Evolutionary conservation across 2,797 vertebrate species (phyloP).

Genomic region (Orientallactaga sibirica): DNA sequence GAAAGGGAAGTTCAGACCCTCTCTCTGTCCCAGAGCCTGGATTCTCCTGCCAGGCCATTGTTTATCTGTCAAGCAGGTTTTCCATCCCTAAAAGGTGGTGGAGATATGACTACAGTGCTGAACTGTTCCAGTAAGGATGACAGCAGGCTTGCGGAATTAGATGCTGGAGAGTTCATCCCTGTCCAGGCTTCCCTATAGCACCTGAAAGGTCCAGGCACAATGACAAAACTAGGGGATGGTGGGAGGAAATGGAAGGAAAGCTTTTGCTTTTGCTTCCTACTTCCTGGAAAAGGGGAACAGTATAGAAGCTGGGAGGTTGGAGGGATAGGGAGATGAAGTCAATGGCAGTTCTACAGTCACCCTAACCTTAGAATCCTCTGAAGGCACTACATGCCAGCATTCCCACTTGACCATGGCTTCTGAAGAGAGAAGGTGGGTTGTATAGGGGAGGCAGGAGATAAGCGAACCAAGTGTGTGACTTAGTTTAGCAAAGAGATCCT

Average conservation of each 20-base stretch:
- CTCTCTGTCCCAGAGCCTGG: not conserved
- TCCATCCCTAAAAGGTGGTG: not conserved
- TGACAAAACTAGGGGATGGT: not conserved
- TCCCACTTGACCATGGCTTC: constrained; percentile 53
- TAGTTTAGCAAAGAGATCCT: not conserved
- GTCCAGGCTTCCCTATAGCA: not conserved
- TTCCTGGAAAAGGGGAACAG: not conserved
- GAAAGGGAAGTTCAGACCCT: not conserved
- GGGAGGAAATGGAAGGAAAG: not conserved
- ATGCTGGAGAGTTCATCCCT: not conserved
- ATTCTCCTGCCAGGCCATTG: not conserved
- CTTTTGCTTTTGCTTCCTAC: constrained; percentile 30
- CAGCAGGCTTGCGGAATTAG: fast-evolving
- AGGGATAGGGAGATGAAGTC: not conserved
- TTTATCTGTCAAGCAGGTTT: not conserved
- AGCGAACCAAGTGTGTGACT: not conserved
- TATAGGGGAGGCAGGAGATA: not conserved
- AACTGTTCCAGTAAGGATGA: not conserved
- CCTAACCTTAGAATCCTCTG: not conserved
- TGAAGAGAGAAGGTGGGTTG: not conserved
- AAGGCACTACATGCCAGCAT: constrained; percentile 60
- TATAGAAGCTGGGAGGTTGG: not conserved
- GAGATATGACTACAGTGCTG: not conserved
- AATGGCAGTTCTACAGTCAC: not conserved
- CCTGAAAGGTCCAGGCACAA: not conserved